Evolutionary conservation across 2,888 invertebrate genomes (phyloP), one percentile per base, ranked within the genome.

Genomic region (Nasonovia ribisnigri): DNA sequence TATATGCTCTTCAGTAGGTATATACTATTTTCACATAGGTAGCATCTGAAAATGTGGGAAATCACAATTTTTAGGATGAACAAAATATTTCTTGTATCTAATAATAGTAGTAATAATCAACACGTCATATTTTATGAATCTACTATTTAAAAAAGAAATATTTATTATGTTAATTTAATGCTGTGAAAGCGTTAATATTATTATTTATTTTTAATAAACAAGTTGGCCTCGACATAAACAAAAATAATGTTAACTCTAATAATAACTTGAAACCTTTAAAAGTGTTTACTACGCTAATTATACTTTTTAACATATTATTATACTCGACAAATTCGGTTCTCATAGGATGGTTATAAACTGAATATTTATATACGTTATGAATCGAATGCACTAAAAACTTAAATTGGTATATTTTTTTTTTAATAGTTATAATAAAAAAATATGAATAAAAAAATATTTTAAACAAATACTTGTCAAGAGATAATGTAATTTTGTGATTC

Each of bases 211-310:
- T 77, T 36, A 77, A 36, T 60, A 77, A 77, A 77, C 16, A 20
- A 77, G 60, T 90, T 67, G 90, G 90, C 90, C 90, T 60, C 90
- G 60, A n/a, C 60, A 0, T 46, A 29, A 57, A 89, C 43, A 57
- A 57, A 89, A 89, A 60, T 90, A 90, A 90, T 46, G 60, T n/a
- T 3, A 67, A 43, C 8, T 90, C 60, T 90, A 90, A 90, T 60
- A 90, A 90, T 90, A 90, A 67, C 43, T 46, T 11, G 36, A 77
- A 77, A 77, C 77, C 36, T 77, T 77, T 77, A 77, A 77, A 77
- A 77, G 36, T 77, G 36, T 77, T 77, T 36, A 42, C 36, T 36
- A 36, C 36, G 20, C 77, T 77, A 77, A 77, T 77, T 77, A 20
- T 77, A 77, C 20, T 20, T 77, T 77, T 77, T 77, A 77, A 36